Evolutionary conservation across 1,140 invertebrate species (phyloP).

Genomic region (Drosophila santomea): DNA sequence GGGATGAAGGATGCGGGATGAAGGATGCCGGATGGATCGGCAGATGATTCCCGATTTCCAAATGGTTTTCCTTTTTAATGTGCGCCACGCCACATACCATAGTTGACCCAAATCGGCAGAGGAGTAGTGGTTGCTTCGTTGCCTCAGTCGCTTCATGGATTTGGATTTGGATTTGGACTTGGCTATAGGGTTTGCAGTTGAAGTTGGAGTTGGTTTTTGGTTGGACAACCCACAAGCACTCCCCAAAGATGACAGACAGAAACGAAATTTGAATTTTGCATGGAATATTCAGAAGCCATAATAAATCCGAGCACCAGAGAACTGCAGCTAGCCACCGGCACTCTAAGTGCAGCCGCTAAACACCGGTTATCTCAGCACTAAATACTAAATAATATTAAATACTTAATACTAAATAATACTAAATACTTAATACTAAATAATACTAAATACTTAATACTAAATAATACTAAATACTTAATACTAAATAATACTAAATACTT

Average conservation of each 20-base stretch:
- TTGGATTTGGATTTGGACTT: not conserved
- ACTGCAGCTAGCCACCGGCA: not conserved
- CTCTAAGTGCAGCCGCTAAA: not conserved
- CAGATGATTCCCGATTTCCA: conserved; percentile 47
- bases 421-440: too few species aligned
- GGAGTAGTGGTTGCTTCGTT: not conserved
- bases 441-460: too few species aligned
- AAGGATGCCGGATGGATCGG: conserved; percentile 27
- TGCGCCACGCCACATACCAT: conserved; percentile 42
- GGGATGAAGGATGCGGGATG: not conserved
- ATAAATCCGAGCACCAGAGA: conserved; percentile 4
- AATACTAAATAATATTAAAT: too few species aligned
- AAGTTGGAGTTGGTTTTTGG: too few species aligned
- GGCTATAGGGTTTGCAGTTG: too few species aligned
- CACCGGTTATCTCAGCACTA: too few species aligned
- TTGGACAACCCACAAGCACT: not conserved
- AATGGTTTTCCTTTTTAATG: conserved; percentile 68
- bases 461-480: too few species aligned
- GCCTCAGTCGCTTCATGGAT: not conserved
- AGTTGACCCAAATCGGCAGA: conserved; percentile 61
- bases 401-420: too few species aligned
- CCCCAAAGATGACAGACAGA: conserved; percentile 8
- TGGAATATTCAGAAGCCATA: conserved; percentile 26
- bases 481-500: too few species aligned
- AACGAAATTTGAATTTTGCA: conserved; percentile 38